Percentiles rank a stretch among this genome's conserved stretches.
Evolutionary conservation across 2,113 vertebrate genomes (phyloP).

Genomic region (Hepsetus odoe): DNA sequence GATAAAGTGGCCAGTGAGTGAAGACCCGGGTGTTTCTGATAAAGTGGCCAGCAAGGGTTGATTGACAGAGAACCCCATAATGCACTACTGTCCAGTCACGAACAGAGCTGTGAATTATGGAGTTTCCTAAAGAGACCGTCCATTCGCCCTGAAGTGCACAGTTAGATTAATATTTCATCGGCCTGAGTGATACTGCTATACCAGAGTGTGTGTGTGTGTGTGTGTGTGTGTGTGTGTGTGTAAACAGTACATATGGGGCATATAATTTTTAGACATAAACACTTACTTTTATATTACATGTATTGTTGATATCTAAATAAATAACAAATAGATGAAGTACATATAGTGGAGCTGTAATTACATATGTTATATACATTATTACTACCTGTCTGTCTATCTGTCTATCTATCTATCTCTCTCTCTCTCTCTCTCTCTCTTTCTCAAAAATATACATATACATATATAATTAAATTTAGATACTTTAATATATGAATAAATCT

Average conservation of each 20-base stretch:
- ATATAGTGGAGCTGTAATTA: too few relatives aligned
- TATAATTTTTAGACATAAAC: constrained; percentile 42
- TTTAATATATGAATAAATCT: neutral
- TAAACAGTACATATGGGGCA: constrained; percentile 28
- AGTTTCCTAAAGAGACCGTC: neutral
- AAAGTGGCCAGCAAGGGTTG: neutral
- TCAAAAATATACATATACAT: too few relatives aligned
- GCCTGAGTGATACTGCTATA: constrained; percentile 52
- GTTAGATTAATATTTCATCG: constrained; percentile 66
- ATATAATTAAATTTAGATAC: too few relatives aligned
- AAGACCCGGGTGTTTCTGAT: neutral
- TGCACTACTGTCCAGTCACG: neutral
- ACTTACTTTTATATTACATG: too few relatives aligned
- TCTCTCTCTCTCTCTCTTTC: too few relatives aligned
- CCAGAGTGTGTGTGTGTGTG: constrained; percentile 36
- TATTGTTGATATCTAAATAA: too few relatives aligned
- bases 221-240: neutral
- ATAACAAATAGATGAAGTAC: too few relatives aligned
- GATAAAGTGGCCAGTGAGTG: neutral
- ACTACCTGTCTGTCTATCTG: too few relatives aligned
- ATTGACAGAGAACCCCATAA: neutral
- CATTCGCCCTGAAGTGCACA: neutral
- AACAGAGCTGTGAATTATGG: neutral
- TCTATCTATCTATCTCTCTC: too few relatives aligned
- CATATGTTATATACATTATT: too few relatives aligned